These are phyloP conservation scores for Anolis sagrei DNA, from an alignment of 2,113 vertebrate genomes.

Conservation along the genomic window DNA sequence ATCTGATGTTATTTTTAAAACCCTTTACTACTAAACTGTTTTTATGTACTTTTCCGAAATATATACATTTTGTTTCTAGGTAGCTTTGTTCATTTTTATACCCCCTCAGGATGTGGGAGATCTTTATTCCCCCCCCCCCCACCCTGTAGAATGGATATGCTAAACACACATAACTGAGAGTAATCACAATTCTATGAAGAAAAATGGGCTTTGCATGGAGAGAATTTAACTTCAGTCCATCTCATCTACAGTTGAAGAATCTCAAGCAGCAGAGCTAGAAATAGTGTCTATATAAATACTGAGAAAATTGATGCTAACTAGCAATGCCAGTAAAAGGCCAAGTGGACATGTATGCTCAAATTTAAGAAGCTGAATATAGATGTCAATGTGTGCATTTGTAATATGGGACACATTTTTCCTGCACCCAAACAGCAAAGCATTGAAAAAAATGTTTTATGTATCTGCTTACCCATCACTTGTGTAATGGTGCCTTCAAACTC, in stretches of 20 bases:
- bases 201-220: neutral
- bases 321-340: neutral
- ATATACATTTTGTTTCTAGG: too few relatives aligned
- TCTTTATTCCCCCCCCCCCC: too few relatives aligned
- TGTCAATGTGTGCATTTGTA: neutral
- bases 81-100: too few relatives aligned
- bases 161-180: neutral
- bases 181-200: too few relatives aligned
- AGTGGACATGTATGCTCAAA: too few relatives aligned
- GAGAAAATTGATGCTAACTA: neutral
- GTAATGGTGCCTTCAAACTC: constrained; percentile 84
- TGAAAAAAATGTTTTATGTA: neutral
- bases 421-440: too few relatives aligned
- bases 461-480: constrained; percentile 83
- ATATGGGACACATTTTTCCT: neutral
- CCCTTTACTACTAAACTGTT: too few relatives aligned
- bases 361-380: too few relatives aligned
- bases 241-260: neutral
- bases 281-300: too few relatives aligned
- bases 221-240: neutral
- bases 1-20: too few relatives aligned
- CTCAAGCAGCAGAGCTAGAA: neutral
- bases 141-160: neutral
- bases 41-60: too few relatives aligned
- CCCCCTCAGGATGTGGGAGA: too few relatives aligned